These are phyloP conservation scores for Hapalemur alaotrensis DNA, from an alignment of 2,797 vertebrate species.

Conservation along the genomic window DNA sequence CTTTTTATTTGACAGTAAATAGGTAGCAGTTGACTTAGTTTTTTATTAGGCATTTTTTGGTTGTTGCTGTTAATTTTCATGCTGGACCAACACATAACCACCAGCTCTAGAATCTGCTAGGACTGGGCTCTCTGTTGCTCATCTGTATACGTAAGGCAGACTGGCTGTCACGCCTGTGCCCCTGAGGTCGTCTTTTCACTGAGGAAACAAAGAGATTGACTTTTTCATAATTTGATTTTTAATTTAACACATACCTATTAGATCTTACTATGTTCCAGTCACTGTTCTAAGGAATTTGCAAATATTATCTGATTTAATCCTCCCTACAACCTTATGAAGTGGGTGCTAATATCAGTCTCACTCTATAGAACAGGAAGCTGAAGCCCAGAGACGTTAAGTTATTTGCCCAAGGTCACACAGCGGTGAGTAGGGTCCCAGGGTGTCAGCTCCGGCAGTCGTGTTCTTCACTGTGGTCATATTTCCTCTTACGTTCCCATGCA, in stretches of 20 bases:
- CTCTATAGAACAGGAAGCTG: neutral
- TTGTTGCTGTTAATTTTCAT: constrained; percentile 63
- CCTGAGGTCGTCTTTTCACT: neutral
- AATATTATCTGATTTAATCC: neutral
- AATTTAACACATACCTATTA: neutral
- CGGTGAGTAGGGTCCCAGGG: neutral
- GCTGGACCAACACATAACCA: neutral
- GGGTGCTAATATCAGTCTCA: neutral
- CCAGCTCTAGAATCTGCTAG: neutral
- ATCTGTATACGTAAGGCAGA: neutral
- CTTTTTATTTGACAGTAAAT: constrained; percentile 57
- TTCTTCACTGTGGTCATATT: neutral
- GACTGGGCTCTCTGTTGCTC: neutral
- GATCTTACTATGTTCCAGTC: neutral
- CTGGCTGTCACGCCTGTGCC: neutral
- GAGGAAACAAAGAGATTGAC: neutral
- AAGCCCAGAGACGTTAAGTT: neutral
- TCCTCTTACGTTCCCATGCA: neutral
- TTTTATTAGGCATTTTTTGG: constrained; percentile 40
- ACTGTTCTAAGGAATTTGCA: neutral
- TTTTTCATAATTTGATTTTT: neutral
- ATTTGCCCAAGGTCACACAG: neutral
- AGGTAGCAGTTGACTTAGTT: constrained; percentile 54
- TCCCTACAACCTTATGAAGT: fast-evolving
- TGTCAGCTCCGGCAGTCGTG: neutral